Evolutionary conservation across 2,113 vertebrate species (phyloP).

Genomic region (Chelonoidis abingdonii): DNA sequence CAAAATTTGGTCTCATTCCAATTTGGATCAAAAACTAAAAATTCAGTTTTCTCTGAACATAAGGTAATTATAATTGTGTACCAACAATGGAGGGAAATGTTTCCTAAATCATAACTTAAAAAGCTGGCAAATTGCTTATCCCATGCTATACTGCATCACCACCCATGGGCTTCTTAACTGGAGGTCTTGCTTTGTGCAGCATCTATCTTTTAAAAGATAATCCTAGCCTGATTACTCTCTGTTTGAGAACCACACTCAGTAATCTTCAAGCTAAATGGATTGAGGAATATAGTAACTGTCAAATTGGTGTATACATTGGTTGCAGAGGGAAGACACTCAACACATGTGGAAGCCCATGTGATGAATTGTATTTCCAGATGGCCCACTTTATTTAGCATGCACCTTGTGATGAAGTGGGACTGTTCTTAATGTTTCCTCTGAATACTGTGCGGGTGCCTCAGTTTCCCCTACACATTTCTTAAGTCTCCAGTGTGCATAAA

Average conservation of each 20-base stretch:
- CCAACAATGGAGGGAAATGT: neutral
- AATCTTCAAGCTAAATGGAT: neutral
- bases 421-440: too few relatives aligned
- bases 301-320: neutral
- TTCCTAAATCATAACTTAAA: neutral
- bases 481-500: too few relatives aligned
- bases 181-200: neutral
- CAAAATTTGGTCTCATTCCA: too few relatives aligned
- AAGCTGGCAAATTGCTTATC: neutral
- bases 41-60: neutral
- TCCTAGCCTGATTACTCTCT: neutral
- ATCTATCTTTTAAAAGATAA: neutral
- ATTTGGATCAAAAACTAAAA: too few relatives aligned
- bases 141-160: neutral
- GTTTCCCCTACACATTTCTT: too few relatives aligned
- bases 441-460: too few relatives aligned
- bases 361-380: constrained; percentile 28
- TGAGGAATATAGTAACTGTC: neutral
- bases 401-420: neutral
- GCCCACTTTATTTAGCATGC: constrained; percentile 52
- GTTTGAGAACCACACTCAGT: neutral
- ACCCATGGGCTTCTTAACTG: neutral
- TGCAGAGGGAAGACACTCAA: constrained; percentile 56
- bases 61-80: neutral
- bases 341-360: constrained; percentile 31